These are phyloP conservation scores for Tinamus guttatus DNA, from an alignment of 2,113 vertebrate species.

Conservation along the genomic window DNA sequence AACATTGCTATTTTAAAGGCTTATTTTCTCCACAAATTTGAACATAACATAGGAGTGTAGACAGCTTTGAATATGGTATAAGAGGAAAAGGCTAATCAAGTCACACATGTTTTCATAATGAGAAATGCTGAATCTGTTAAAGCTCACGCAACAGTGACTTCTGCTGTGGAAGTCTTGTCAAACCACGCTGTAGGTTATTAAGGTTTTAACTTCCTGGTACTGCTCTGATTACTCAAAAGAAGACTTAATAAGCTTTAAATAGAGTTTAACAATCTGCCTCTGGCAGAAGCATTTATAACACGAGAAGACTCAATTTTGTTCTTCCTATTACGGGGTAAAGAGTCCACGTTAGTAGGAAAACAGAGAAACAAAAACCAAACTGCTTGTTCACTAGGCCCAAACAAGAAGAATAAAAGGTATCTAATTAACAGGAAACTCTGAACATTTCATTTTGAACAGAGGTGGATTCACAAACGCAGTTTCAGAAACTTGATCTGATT, in stretches of 20 bases:
- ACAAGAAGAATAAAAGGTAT: neutral
- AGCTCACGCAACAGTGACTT: constrained; percentile 53
- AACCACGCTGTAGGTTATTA: neutral
- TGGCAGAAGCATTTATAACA: neutral
- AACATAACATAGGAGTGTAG: neutral
- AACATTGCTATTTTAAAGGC: neutral
- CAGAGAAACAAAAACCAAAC: neutral
- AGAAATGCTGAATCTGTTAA: neutral
- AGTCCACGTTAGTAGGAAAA: neutral
- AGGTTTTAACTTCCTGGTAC: neutral
- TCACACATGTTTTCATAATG: neutral
- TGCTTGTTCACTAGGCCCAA: neutral
- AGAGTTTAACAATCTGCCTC: neutral
- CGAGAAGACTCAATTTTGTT: neutral
- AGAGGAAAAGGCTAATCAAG: neutral
- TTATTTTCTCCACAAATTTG: neutral
- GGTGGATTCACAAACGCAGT: neutral
- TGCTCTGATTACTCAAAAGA: neutral
- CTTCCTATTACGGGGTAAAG: neutral
- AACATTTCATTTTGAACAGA: neutral
- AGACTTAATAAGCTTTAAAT: neutral
- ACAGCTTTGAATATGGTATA: neutral
- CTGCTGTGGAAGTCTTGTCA: constrained; percentile 28
- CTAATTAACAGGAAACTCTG: neutral
- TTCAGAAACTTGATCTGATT: neutral